Evolutionary conservation across 2,888 invertebrate species (phyloP).

Genomic region (Sphaeridia pumilis): DNA sequence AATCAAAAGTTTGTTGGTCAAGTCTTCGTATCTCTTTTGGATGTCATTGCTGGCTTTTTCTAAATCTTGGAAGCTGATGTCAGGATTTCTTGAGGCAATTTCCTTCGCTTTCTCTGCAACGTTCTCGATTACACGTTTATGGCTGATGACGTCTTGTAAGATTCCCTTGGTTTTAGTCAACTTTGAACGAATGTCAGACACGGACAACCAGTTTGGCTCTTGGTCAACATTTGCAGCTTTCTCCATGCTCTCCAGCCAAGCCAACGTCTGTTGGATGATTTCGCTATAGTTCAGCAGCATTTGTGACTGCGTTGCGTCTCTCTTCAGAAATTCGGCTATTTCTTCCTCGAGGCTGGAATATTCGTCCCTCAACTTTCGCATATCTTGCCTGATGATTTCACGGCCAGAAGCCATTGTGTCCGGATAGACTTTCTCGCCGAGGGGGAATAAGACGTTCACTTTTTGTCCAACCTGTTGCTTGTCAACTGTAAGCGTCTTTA

Average conservation of each 20-base stretch:
- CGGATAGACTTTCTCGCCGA: conserved; percentile 80
- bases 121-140: conserved; percentile 80
- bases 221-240: conserved; percentile 60
- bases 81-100: conserved; percentile 49
- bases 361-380: conserved; percentile 62
- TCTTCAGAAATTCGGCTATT: conserved; percentile 41
- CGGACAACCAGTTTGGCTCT: conserved; percentile 56
- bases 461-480: conserved; percentile 73
- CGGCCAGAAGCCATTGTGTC: conserved; percentile 85
- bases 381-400: conserved; percentile 73
- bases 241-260: conserved; percentile 80
- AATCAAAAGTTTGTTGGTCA: conserved; percentile 54
- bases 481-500: conserved; percentile 49
- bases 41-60: conserved; percentile 59
- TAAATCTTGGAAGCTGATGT: conserved; percentile 49
- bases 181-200: conserved; percentile 74
- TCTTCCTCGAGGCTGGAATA: conserved; percentile 46
- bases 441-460: conserved; percentile 57
- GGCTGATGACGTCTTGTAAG: conserved; percentile 77
- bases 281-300: conserved; percentile 80
- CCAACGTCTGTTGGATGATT: conserved; percentile 62
- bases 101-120: conserved; percentile 76
- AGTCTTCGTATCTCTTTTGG: conserved; percentile 60
- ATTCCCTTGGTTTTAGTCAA: conserved; percentile 69
- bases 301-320: conserved; percentile 49